These are phyloP conservation scores for Epinephelus fuscoguttatus DNA, from an alignment of 2,113 vertebrate species.

Conservation along the genomic window DNA sequence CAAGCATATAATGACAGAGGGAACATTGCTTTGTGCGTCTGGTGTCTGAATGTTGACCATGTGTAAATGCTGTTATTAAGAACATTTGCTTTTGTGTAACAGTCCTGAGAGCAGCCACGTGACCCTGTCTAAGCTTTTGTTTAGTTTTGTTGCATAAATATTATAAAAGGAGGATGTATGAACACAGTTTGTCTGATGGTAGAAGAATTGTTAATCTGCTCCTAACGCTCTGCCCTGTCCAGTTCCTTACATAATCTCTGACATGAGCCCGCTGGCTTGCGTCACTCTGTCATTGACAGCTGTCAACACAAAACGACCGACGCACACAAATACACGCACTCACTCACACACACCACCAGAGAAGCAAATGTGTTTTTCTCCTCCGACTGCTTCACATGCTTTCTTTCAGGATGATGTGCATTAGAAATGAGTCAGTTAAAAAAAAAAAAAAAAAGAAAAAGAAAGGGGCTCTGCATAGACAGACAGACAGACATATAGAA, in stretches of 20 bases:
- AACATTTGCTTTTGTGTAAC: constrained; percentile 35
- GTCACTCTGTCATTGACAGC: constrained; percentile 85
- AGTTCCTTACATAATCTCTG: constrained; percentile 85
- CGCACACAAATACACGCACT: constrained; percentile 53
- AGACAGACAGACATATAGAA: background rate
- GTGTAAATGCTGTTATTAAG: constrained; percentile 26
- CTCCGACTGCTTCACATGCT: constrained; percentile 23
- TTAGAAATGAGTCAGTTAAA: constrained; percentile 33
- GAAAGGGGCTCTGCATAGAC: background rate
- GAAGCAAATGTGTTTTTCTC: constrained; percentile 29
- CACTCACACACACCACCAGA: constrained; percentile 29
- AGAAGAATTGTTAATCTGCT: constrained; percentile 77
- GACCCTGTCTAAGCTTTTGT: constrained; percentile 41
- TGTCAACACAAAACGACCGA: constrained; percentile 77
- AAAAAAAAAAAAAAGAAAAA: background rate
- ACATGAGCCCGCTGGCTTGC: constrained; percentile 80
- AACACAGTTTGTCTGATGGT: constrained; percentile 67
- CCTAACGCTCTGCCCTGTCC: constrained; percentile 75
- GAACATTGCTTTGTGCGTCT: constrained; percentile 21
- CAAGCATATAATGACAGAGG: constrained; percentile 39
- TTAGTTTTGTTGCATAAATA: constrained; percentile 59
- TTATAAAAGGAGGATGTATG: constrained; percentile 57
- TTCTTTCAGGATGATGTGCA: constrained; percentile 28
- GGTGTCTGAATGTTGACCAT: constrained; percentile 30
- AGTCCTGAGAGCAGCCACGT: constrained; percentile 3